Percentiles rank a stretch among this genome's conserved stretches.
These are phyloP conservation scores for Allacma fusca DNA, from an alignment of 2,888 invertebrate species.

Conservation along the genomic window DNA sequence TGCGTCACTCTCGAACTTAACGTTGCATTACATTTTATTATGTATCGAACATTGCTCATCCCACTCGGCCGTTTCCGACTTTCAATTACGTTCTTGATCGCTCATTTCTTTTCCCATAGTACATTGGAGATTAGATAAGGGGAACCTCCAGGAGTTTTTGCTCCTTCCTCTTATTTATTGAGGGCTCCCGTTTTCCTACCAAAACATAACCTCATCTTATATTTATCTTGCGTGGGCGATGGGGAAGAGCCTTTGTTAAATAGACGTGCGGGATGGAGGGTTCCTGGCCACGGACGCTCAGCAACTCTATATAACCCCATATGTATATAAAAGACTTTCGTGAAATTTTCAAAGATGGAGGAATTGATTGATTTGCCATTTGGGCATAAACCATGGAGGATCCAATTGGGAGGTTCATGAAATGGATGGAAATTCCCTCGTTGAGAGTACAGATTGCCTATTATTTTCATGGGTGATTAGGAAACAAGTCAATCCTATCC, in stretches of 20 bases:
- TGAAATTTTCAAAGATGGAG: not conserved
- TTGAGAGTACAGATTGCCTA: slow-evolving; percentile 51
- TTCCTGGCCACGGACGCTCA: too few species aligned
- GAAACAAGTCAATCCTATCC: slow-evolving; percentile 58
- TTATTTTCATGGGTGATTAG: slow-evolving; percentile 61
- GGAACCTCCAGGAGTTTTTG: slow-evolving; percentile 20
- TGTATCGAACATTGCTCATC: slow-evolving; percentile 6
- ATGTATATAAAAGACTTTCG: not conserved
- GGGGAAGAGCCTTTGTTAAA: not conserved
- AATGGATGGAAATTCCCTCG: slow-evolving; percentile 37
- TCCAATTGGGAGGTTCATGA: slow-evolving; percentile 35
- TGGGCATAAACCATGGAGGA: slow-evolving; percentile 26
- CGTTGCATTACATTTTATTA: slow-evolving; percentile 11
- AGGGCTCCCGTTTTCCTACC: not conserved
- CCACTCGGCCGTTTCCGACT: slow-evolving; percentile 30
- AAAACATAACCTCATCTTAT: slow-evolving; percentile 13
- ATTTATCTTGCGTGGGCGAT: slow-evolving; percentile 17
- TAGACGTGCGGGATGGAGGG: too few species aligned
- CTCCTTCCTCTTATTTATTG: not conserved
- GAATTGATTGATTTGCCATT: slow-evolving; percentile 44
- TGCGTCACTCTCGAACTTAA: too few species aligned
- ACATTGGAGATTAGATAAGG: slow-evolving; percentile 33
- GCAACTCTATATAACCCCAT: not conserved
- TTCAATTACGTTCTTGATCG: slow-evolving; percentile 37
- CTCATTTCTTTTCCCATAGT: slow-evolving; percentile 20